Percentiles rank a stretch among this genome's conserved stretches.
phyloP scores from a whole-genome alignment of 2,888 invertebrate species.

The Spialia ferax region DNA sequence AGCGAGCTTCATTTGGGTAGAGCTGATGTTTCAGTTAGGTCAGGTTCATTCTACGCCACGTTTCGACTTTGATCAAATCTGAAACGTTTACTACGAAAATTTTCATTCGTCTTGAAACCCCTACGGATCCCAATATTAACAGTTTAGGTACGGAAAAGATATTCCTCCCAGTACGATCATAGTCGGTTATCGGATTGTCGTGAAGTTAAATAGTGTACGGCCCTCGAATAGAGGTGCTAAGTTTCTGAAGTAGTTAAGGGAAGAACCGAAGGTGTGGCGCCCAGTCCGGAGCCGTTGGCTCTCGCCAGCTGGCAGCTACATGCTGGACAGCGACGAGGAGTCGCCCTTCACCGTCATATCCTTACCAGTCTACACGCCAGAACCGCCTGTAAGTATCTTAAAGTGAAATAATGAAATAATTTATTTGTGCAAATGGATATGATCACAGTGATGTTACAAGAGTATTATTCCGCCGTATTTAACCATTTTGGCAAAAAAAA shows the following conservation, averaged over 20 bases:
- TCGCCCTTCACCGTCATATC: slow-evolving; percentile 88
- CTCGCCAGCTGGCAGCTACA: slow-evolving; percentile 72
- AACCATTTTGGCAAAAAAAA: too few relatives aligned
- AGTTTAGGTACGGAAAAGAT: background rate
- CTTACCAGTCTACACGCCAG: slow-evolving; percentile 87
- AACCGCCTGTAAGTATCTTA: slow-evolving; percentile 72
- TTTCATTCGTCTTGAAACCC: too few relatives aligned
- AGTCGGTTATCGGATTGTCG: background rate
- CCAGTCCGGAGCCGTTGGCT: slow-evolving; percentile 80
- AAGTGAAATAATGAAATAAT: background rate
- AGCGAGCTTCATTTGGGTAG: too few relatives aligned
- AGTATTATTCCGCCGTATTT: too few relatives aligned
- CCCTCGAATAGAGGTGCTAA: background rate
- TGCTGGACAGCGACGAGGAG: slow-evolving; percentile 89
- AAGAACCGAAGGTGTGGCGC: slow-evolving; percentile 74
- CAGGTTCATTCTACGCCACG: too few relatives aligned
- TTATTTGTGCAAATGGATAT: too few relatives aligned
- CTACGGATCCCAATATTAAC: background rate
- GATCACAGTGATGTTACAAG: too few relatives aligned
- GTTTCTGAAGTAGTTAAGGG: slow-evolving; percentile 26
- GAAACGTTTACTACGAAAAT: too few relatives aligned
- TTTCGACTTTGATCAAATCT: too few relatives aligned
- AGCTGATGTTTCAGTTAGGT: too few relatives aligned
- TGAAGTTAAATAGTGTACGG: background rate
- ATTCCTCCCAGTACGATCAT: too few relatives aligned